Percentiles rank a stretch among this genome's conserved stretches.
phyloP scores from a whole-genome alignment of 2,888 invertebrate species.

The Disparrhopalites patrizii region DNA sequence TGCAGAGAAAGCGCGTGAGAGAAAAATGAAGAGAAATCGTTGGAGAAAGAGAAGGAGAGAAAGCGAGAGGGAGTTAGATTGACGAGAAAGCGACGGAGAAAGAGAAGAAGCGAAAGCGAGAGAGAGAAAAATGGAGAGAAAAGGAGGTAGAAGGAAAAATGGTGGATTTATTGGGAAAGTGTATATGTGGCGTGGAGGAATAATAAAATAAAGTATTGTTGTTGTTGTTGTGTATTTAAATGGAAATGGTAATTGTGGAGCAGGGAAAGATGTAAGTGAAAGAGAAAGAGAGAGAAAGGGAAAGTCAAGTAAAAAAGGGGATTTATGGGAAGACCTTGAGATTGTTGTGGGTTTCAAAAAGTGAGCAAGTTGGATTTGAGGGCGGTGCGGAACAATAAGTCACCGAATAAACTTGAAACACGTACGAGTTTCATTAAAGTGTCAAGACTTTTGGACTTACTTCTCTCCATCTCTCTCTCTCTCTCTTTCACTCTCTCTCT shows the following conservation, averaged over 20 bases:
- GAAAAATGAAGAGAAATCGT: neutral
- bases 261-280: too few relatives aligned
- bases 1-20: too few relatives aligned
- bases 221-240: conserved; percentile 1
- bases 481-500: neutral
- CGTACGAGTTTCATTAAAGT: conserved; percentile 22
- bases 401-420: conserved; percentile 19
- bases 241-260: conserved; percentile 14
- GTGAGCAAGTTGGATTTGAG: conserved; percentile 11
- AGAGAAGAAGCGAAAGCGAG: neutral
- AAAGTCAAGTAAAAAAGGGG: too few relatives aligned
- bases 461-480: neutral
- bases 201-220: conserved; percentile 7
- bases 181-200: neutral
- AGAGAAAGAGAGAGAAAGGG: too few relatives aligned
- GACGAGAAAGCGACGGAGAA: neutral
- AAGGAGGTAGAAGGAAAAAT: neutral
- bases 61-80: neutral
- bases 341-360: neutral
- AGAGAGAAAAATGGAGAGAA: neutral
- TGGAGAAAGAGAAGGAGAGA: neutral
- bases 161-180: conserved; percentile 2
- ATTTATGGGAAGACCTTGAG: neutral
- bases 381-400: conserved; percentile 19
- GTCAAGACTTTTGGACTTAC: neutral